Evolutionary conservation across 2,797 vertebrate genomes (phyloP).

Genomic region (Chanos chanos): DNA sequence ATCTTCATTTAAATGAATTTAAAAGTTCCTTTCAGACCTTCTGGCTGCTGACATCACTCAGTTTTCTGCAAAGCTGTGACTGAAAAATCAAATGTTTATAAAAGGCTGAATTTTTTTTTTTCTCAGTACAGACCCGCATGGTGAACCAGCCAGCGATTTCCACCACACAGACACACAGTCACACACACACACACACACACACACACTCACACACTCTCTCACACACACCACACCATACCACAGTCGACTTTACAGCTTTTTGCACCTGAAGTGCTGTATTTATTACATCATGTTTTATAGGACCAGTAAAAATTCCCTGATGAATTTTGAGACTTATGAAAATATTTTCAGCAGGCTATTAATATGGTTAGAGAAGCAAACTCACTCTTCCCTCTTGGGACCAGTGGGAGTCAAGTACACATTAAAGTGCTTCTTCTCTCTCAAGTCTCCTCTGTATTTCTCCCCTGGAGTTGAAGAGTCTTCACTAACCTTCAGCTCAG

Average conservation of each 20-base stretch:
- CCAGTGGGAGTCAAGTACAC: not conserved
- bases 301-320: slow-evolving; percentile 60
- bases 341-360: slow-evolving; percentile 61
- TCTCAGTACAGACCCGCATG: no score
- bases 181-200: no score
- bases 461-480: not conserved
- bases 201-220: not conserved
- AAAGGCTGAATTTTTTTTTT: no score
- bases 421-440: slow-evolving; percentile 13
- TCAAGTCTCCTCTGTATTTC: not conserved
- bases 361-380: slow-evolving; percentile 54
- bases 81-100: no score
- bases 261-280: slow-evolving; percentile 58
- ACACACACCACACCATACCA: slow-evolving; percentile 13
- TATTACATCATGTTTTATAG: slow-evolving; percentile 65
- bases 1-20: no score
- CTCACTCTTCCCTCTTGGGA: slow-evolving; percentile 47
- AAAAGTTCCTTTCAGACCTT: no score
- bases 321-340: slow-evolving; percentile 71
- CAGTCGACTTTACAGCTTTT: slow-evolving; percentile 50
- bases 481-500: no score
- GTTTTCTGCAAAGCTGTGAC: no score
- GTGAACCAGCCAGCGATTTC: not conserved
- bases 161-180: not conserved
- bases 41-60: no score